Evolutionary conservation across 37 sponge, comb jelly and placozoan genomes (phyloP).

Genomic region (Halisarca cf. caerulea): DNA sequence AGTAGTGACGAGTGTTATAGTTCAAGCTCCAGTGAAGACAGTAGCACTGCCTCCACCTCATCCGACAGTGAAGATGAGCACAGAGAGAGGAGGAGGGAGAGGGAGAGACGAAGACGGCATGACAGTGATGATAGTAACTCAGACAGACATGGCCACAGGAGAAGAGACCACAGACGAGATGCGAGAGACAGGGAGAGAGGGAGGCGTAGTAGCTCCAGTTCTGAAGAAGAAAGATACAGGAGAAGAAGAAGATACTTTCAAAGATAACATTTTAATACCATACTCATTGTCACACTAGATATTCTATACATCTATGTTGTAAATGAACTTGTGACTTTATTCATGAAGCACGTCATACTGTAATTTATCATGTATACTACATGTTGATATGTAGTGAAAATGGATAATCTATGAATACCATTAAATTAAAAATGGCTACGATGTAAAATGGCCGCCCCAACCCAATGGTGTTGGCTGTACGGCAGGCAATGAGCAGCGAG

Average conservation of each 20-base stretch:
- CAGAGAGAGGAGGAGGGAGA: conserved; percentile 4
- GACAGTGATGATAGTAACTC: background rate
- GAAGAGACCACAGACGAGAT: too few relatives aligned
- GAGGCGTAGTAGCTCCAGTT: background rate
- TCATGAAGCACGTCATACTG: too few relatives aligned
- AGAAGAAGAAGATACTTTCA: background rate
- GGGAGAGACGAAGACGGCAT: background rate
- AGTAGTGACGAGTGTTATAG: background rate
- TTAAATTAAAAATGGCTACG: too few relatives aligned
- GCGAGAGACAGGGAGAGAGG: too few relatives aligned
- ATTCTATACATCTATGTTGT: too few relatives aligned
- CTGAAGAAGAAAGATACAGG: conserved; percentile 21
- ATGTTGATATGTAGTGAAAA: background rate
- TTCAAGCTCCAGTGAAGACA: background rate
- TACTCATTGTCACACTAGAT: too few relatives aligned
- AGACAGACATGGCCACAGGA: too few relatives aligned
- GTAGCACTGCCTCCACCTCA: background rate
- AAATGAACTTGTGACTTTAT: too few relatives aligned
- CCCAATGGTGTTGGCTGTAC: too few relatives aligned
- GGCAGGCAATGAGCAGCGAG: too few relatives aligned
- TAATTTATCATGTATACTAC: background rate
- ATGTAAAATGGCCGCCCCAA: too few relatives aligned
- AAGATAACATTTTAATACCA: too few relatives aligned
- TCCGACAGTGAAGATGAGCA: background rate
- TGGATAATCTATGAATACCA: background rate